Base-by-base conservation (phyloP, 2,888 invertebrate species). In the Dermolepida albohirtum region DNA sequence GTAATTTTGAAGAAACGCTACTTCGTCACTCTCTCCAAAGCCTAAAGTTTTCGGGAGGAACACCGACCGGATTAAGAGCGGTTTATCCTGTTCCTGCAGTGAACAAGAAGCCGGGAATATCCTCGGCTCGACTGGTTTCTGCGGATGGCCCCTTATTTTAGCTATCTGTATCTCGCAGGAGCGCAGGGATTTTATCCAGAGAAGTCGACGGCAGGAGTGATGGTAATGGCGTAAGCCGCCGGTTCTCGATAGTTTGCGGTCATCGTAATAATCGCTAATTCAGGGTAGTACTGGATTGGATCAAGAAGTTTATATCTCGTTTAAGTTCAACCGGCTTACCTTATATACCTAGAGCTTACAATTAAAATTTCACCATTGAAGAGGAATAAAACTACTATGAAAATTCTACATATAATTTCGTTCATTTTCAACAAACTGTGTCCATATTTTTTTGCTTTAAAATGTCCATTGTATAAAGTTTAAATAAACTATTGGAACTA, bases 91-190 rank as follows among this genome's bases (percentile, higher is more conserved):
- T 68, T 71, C 70, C 68, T 66, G 71, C 74, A 59, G 51, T 12
- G 27, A 27, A 51, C 22, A 11, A 29, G 27, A 8, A 17, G 49
- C 10, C 10, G 49, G 22, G 49, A 16, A 17, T 47, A 49, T 49
- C 17, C 22, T 22, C 59, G 47, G 47, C 43, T 16, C 43, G 22
- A 27, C 14, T 43, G 51, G 29, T 39, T 40, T 16, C 17, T 54
- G 54, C 39, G 29, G 59, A 62, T 72, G 71, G 67, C 17, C 54
- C 47, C 72, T 71, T 74, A 74, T 76, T 80, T 79, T 79, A 79
- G 80, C 80, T 81, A 80, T 80, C 80, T 79, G 78, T 79, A 78
- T 78, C 78, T 78, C 76, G 78, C 81, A 81, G 81, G 73, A 79
- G 76, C 76, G 74, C 74, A 73, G 75, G 81, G 80, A 80, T 81